Evolutionary conservation across 2,888 invertebrate genomes (phyloP).

Genomic region (Troides oblongomaculatus): DNA sequence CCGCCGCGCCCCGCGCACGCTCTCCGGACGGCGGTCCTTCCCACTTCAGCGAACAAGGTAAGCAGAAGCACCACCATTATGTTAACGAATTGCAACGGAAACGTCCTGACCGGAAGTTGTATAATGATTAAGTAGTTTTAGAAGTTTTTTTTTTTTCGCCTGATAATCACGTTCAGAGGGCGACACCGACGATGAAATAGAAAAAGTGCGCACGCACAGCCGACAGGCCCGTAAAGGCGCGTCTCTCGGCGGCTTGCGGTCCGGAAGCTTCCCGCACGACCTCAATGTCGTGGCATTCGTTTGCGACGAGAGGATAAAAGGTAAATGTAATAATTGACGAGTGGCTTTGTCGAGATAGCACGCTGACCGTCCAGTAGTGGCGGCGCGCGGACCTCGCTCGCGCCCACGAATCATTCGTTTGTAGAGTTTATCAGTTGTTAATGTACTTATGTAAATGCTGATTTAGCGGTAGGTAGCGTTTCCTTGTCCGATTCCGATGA

Average conservation of each 20-base stretch:
- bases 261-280: slow-evolving; percentile 1
- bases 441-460: neutral
- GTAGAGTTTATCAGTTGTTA: neutral
- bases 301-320: slow-evolving; percentile 42
- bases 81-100: no score
- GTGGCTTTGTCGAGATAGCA: neutral
- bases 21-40: neutral
- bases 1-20: slow-evolving; percentile 32
- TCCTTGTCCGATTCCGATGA: slow-evolving; percentile 27
- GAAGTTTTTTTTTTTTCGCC: no score
- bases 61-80: no score
- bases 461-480: neutral
- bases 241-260: no score
- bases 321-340: neutral
- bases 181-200: slow-evolving; percentile 79
- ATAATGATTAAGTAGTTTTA: no score
- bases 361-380: neutral
- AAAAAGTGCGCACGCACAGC: slow-evolving; percentile 56
- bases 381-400: neutral
- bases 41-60: neutral
- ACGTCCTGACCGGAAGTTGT: no score
- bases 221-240: slow-evolving; percentile 37
- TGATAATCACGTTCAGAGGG: slow-evolving; percentile 40
- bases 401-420: neutral
- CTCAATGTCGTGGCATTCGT: slow-evolving; percentile 40